A percentile compares a stretch with the other conserved stretches of the same genome.
Evolutionary conservation across 2,113 vertebrate species (phyloP).

Genomic region (Castor canadensis): DNA sequence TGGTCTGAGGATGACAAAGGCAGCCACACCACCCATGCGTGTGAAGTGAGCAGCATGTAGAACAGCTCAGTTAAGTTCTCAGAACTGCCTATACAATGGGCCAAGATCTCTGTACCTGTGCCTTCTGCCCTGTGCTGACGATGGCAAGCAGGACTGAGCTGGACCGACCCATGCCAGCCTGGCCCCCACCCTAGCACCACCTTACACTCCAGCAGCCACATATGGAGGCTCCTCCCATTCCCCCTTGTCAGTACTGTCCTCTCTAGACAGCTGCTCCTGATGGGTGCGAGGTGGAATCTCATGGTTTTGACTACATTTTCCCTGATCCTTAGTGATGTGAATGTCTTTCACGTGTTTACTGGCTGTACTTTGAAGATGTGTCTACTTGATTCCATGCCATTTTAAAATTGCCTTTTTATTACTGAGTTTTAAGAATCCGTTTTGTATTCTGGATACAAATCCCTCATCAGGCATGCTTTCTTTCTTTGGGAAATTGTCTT

Average conservation of each 20-base stretch:
- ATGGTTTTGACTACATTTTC: fast-evolving
- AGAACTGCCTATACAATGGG: background rate
- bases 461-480: background rate
- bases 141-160: background rate
- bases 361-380: background rate
- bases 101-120: background rate
- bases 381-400: fast-evolving
- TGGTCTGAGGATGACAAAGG: background rate
- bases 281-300: background rate
- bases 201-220: background rate
- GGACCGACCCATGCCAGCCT: background rate
- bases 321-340: fast-evolving
- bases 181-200: background rate
- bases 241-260: background rate
- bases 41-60: no score
- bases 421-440: background rate
- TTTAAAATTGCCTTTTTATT: fast-evolving
- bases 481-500: background rate
- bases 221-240: background rate
- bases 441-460: fast-evolving
- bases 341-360: fast-evolving
- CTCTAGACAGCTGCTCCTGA: no score
- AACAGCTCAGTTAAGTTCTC: background rate
- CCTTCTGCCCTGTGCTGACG: background rate
- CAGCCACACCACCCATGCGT: background rate